Evolutionary conservation across 1,140 invertebrate genomes (phyloP).

Genomic region (Drosophila sp.): DNA sequence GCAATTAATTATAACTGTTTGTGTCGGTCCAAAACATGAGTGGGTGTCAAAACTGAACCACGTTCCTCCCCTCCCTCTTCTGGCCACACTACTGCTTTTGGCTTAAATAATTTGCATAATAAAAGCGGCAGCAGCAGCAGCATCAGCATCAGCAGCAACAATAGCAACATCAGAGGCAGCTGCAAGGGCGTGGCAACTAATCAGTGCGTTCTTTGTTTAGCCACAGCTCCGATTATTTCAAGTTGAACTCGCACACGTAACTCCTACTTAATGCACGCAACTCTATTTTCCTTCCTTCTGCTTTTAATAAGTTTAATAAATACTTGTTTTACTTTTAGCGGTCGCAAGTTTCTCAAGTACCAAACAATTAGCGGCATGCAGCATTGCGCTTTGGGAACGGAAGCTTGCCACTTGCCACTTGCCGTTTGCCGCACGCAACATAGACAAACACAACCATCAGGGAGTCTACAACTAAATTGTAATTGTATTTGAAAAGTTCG

Average conservation of each 20-base stretch:
- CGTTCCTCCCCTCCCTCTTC: neutral
- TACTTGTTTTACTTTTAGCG: conserved; percentile 79
- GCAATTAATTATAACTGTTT: conserved; percentile 81
- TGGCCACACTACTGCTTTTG: conserved; percentile 36
- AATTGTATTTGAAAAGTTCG: conserved; percentile 12
- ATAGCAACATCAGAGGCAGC: conserved; percentile 9
- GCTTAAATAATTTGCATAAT: conserved; percentile 68
- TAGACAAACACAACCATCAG: conserved; percentile 21
- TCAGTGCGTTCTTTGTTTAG: conserved; percentile 75
- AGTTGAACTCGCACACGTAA: conserved; percentile 14
- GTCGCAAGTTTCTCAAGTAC: conserved; percentile 79
- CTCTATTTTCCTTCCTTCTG: conserved; percentile 32
- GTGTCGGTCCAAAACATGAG: conserved; percentile 51
- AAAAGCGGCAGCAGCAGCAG: conserved; percentile 53
- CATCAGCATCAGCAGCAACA: conserved; percentile 12
- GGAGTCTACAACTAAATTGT: neutral
- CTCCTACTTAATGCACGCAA: conserved; percentile 52
- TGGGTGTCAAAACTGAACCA: conserved; percentile 61
- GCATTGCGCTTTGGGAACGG: conserved; percentile 65
- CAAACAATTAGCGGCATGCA: conserved; percentile 77
- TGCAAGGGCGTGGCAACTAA: conserved; percentile 63
- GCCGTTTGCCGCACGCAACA: conserved; percentile 72
- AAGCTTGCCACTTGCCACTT: conserved; percentile 68
- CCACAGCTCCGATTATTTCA: conserved; percentile 32
- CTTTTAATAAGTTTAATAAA: conserved; percentile 81